A percentile compares a stretch with the other conserved stretches of the same genome.
These are phyloP conservation scores for Folsomia manolachei DNA, from an alignment of 2,888 invertebrate species.

Conservation along the genomic window DNA sequence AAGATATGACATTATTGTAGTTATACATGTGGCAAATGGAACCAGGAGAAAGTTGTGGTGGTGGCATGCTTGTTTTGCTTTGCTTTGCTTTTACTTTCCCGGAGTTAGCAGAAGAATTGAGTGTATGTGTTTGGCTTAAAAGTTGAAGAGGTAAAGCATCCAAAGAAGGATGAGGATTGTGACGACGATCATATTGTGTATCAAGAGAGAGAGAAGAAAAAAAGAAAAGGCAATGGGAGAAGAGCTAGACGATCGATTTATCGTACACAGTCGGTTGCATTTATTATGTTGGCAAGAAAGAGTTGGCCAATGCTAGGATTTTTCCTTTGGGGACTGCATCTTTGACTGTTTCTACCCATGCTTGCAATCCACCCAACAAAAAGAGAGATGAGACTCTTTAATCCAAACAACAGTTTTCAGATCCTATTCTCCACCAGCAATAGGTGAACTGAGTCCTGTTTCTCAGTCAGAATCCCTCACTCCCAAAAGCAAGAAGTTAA, in stretches of 20 bases:
- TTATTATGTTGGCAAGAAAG: slow-evolving; percentile 41
- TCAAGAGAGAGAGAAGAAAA: slow-evolving; percentile 25
- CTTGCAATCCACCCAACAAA: background rate
- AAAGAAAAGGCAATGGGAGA: slow-evolving; percentile 16
- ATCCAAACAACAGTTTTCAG: slow-evolving; percentile 15
- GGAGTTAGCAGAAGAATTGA: background rate
- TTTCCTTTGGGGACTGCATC: slow-evolving; percentile 39
- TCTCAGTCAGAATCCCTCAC: too few species aligned
- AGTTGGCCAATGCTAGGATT: slow-evolving; percentile 37
- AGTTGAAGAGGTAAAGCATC: slow-evolving; percentile 12
- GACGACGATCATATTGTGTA: slow-evolving; percentile 37
- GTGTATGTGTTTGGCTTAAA: slow-evolving; percentile 13
- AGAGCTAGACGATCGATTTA: slow-evolving; percentile 20
- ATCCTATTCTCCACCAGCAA: too few species aligned
- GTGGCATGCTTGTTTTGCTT: too few species aligned
- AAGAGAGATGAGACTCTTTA: background rate
- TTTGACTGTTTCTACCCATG: slow-evolving; percentile 4
- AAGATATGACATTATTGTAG: background rate
- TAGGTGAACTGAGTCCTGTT: too few species aligned
- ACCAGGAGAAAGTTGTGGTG: background rate
- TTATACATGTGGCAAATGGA: background rate
- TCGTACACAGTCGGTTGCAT: slow-evolving; percentile 37
- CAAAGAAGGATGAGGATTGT: slow-evolving; percentile 17
- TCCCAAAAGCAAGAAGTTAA: too few species aligned
- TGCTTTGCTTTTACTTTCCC: too few species aligned